Evolutionary conservation across 1,140 invertebrate species (phyloP).

Genomic region (Heliothis subflexa): DNA sequence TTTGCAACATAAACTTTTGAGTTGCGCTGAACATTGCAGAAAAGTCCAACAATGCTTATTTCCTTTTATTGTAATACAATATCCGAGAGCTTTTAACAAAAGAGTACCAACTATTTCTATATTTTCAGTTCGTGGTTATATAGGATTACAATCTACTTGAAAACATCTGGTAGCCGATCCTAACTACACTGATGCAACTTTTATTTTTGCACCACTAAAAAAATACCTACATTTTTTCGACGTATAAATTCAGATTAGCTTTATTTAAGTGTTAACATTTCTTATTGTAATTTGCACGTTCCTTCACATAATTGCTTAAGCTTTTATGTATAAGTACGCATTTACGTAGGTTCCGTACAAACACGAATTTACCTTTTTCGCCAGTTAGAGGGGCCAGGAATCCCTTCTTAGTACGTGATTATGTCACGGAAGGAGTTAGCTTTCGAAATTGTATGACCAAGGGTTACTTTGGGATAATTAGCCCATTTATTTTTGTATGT

Average conservation of each 20-base stretch:
- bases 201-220: too few species aligned
- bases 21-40: conserved; percentile 12
- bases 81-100: conserved; percentile 12
- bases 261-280: neutral
- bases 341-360: conserved; percentile 12
- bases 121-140: neutral
- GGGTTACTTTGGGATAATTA: conserved; percentile 34
- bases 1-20: neutral
- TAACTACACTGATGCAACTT: neutral
- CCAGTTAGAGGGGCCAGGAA: conserved; percentile 29
- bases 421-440: conserved; percentile 34
- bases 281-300: conserved; percentile 8
- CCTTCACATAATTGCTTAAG: conserved; percentile 32
- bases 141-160: conserved; percentile 32
- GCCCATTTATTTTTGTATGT: conserved; percentile 19
- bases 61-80: conserved; percentile 31
- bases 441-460: conserved; percentile 25
- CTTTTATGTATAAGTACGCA: conserved; percentile 19
- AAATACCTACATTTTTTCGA: too few species aligned
- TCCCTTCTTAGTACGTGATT: conserved; percentile 41
- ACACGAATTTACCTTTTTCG: conserved; percentile 32
- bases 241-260: neutral
- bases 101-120: conserved; percentile 1
- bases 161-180: neutral
- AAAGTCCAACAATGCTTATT: conserved; percentile 25